These are phyloP conservation scores for Cacatua alba DNA, from an alignment of 2,113 vertebrate genomes.

Conservation along the genomic window DNA sequence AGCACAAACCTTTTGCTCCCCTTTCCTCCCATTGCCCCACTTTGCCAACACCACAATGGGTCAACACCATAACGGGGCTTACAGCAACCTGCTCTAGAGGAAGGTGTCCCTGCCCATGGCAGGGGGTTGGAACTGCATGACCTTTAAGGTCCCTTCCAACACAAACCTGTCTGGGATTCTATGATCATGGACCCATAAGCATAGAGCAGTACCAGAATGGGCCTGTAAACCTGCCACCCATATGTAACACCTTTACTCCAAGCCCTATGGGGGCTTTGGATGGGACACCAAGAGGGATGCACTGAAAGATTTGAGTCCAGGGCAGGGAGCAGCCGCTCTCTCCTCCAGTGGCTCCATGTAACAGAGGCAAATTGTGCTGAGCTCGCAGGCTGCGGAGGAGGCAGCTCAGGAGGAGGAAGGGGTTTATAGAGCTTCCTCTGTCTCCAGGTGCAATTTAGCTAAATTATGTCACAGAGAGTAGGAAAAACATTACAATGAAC, in stretches of 20 bases:
- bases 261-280: background rate
- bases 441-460: background rate
- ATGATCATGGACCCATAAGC: background rate
- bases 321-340: background rate
- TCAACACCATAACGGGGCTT: background rate
- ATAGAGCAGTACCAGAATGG: fast-evolving
- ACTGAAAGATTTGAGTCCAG: background rate
- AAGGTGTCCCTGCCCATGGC: background rate
- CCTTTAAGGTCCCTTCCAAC: background rate
- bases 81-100: background rate
- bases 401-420: background rate
- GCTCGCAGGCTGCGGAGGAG: background rate
- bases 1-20: background rate
- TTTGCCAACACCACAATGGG: fast-evolving
- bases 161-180: background rate
- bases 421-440: background rate
- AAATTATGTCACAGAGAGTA: background rate
- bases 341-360: background rate
- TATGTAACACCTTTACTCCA: background rate
- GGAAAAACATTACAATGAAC: background rate
- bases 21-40: background rate
- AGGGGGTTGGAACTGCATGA: background rate
- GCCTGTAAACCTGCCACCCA: background rate
- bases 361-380: background rate
- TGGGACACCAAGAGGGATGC: background rate